Conservation (phyloP, 1,140 invertebrate genomes). For the Vollenhovia emeryi region DNA sequence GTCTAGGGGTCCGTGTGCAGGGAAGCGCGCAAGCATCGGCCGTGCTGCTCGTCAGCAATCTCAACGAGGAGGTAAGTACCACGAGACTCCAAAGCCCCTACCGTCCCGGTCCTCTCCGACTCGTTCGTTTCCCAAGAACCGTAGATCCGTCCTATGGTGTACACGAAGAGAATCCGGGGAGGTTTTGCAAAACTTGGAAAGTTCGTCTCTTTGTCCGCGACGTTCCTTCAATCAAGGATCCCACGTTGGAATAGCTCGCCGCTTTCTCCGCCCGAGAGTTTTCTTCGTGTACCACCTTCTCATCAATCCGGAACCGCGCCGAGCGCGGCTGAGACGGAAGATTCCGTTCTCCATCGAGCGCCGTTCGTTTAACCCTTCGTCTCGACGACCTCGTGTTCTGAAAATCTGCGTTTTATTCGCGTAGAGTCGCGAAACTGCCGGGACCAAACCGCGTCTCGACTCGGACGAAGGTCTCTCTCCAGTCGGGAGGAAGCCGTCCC, state of each 20-base stretch:
- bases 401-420: not conserved
- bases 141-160: not conserved
- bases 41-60: conserved; percentile 94
- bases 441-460: not conserved
- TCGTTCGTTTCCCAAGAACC: not conserved
- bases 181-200: not conserved
- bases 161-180: conserved; percentile 14
- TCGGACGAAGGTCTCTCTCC: not conserved
- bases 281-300: conserved; percentile 44
- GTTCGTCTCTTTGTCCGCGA: not conserved
- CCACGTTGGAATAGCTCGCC: no score
- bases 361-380: conserved; percentile 23
- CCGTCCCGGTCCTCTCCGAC: not conserved
- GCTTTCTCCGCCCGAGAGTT: not conserved
- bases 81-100: not conserved
- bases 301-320: not conserved
- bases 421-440: not conserved
- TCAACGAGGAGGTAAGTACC: conserved; percentile 95
- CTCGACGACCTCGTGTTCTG: not conserved
- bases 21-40: conserved; percentile 90
- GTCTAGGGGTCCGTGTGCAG: conserved; percentile 86
- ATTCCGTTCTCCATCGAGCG: not conserved
- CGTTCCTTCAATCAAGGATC: not conserved
- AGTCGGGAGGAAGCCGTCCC: not conserved
- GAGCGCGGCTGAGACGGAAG: not conserved